Evolutionary conservation across 2,888 invertebrate species (phyloP).

Genomic region (Melikaiella ostensackeni): DNA sequence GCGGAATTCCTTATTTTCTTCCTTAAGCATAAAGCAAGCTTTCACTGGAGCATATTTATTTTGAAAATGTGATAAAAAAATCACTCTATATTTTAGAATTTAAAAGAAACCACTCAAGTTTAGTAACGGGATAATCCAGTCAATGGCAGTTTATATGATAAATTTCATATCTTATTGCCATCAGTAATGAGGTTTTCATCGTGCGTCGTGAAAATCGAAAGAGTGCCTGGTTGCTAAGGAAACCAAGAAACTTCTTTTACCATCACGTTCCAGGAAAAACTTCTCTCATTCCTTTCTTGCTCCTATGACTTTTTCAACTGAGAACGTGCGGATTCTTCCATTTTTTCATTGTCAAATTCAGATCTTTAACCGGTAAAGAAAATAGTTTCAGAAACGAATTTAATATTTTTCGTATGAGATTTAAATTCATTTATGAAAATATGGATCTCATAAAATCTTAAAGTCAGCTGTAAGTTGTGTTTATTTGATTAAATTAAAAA

Average conservation of each 20-base stretch:
- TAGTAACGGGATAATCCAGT: background rate
- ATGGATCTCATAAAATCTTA: background rate
- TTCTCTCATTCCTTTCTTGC: background rate
- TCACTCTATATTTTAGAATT: background rate
- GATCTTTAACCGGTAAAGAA: background rate
- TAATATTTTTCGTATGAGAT: background rate
- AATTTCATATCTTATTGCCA: background rate
- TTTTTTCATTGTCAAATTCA: background rate
- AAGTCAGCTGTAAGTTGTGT: too few species aligned
- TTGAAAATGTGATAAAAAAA: background rate
- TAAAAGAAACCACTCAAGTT: background rate
- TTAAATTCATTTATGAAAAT: background rate
- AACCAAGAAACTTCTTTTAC: conserved; percentile 13
- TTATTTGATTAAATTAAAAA: too few species aligned
- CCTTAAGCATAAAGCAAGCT: background rate
- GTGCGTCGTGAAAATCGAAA: background rate
- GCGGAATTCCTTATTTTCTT: background rate
- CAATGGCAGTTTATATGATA: background rate
- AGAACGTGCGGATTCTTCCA: background rate
- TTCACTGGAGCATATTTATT: background rate
- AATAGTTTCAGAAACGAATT: background rate
- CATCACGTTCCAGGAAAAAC: conserved; percentile 3
- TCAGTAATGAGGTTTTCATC: conserved; percentile 3
- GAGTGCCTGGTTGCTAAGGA: conserved; percentile 17
- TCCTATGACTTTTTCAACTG: background rate